phyloP scores from a whole-genome alignment of 2,888 invertebrate genomes.

The Blomia tropicalis region DNA sequence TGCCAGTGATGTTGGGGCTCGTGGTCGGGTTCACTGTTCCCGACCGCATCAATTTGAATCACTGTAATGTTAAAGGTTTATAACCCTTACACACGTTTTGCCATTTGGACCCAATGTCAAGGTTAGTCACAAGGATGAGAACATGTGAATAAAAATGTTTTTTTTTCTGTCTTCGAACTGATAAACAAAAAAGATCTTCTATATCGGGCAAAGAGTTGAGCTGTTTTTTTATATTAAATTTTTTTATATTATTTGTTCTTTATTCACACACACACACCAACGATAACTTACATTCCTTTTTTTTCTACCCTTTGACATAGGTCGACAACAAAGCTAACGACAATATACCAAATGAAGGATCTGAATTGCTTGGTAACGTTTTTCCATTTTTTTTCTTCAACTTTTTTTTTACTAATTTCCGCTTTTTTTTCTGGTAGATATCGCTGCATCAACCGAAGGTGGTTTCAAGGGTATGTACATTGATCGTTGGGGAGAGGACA shows the following conservation, averaged over 20 bases:
- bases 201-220: not conserved
- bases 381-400: not conserved
- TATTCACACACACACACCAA: too few relatives aligned
- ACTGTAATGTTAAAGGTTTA: not conserved
- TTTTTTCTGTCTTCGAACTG: not conserved
- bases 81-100: not conserved
- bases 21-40: not conserved
- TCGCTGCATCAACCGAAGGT: not conserved
- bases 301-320: not conserved
- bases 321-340: not conserved
- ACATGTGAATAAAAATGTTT: not conserved
- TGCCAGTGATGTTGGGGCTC: too few relatives aligned
- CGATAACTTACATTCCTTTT: not conserved
- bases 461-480: slow-evolving; percentile 7
- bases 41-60: not conserved
- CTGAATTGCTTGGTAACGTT: not conserved
- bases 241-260: too few relatives aligned
- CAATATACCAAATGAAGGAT: not conserved
- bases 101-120: slow-evolving; percentile 16
- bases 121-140: slow-evolving; percentile 22
- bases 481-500: too few relatives aligned
- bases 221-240: not conserved
- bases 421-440: too few relatives aligned
- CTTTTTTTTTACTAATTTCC: not conserved
- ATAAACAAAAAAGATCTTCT: slow-evolving; percentile 11